Evolutionary conservation across 2,797 vertebrate genomes (phyloP).

Genomic region (Periparus ater): DNA sequence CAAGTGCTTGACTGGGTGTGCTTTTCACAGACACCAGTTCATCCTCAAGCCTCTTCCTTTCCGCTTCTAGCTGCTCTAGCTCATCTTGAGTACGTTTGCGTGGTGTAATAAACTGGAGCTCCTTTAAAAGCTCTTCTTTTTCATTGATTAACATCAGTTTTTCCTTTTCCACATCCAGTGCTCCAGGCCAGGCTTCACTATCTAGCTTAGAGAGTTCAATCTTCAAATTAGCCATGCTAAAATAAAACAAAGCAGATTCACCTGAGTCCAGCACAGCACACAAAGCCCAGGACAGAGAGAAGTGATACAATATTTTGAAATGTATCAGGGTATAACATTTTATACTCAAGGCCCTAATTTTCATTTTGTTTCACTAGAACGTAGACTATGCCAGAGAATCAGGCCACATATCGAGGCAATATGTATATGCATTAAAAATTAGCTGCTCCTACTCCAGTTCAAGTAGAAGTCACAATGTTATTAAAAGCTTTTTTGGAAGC

Average conservation of each 20-base stretch:
- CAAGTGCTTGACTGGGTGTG: constrained; percentile 77
- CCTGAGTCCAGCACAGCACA: neutral
- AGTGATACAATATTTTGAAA: neutral
- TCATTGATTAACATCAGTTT: constrained; percentile 83
- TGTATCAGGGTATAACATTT: neutral
- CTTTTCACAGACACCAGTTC: constrained; percentile 77
- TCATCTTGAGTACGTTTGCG: constrained; percentile 77
- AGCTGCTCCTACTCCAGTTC: neutral
- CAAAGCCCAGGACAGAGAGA: neutral
- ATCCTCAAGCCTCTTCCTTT: constrained; percentile 80
- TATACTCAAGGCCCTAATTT: neutral
- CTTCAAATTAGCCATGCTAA: constrained; percentile 85
- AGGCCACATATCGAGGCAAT: neutral
- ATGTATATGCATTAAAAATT: neutral
- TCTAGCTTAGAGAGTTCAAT: constrained; percentile 85
- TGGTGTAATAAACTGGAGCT: constrained; percentile 83
- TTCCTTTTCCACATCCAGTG: constrained; percentile 82
- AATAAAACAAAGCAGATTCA: constrained; percentile 20
- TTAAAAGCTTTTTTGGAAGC: neutral
- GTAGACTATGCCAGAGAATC: neutral
- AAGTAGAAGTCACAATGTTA: neutral
- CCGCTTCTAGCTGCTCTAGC: constrained; percentile 76
- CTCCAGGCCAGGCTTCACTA: constrained; percentile 81
- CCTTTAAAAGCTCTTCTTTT: constrained; percentile 85
- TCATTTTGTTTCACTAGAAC: neutral